Evolutionary conservation across 2,888 invertebrate genomes (phyloP), one percentile per base, ranked within the genome.

Genomic region (Xanthia togata): DNA sequence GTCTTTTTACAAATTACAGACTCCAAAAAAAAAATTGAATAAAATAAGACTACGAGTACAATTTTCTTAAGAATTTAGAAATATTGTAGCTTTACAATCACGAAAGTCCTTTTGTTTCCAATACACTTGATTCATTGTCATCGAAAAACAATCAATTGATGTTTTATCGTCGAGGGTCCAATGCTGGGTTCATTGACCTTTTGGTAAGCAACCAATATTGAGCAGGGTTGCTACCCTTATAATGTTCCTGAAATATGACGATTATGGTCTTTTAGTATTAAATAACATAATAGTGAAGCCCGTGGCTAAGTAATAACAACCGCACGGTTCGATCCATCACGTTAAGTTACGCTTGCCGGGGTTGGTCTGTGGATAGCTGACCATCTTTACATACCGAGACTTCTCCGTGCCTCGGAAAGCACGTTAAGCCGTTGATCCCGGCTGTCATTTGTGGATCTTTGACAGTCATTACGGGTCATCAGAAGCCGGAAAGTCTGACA

Each of bases 141-240:
- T 67, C 35, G 71, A 62, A 73, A 70, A 47, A 63, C 64, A 60
- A 82, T 85, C 38, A 74, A 82, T 78, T 72, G 72, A 53, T 62
- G 41, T 85, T 78, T 78, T 83, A 78, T 73, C 70, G 70, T 57
- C 67, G 35, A 50, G 53, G 63, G 44, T 63, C 38, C 55, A 73
- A 71, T 60, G 17, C 35, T 62, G 63, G 14, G 83, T 44, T 83
- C 73, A n/a, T 47, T 57, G 74, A 65, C 68, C 72, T 53, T 26
- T 38, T 57, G 26, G 23, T 23, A 50, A 55, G 38, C 59, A 76
- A 83, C 72, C 14, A 59, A n/a, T 70, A 57, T 60, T 9, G 6
- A 12, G 26, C 60, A 85, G 78, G 83, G 85, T 68, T 83, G 70
- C 38, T 74, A 82, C 73, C 77, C 77, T 74, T 74, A 55, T 59